These are phyloP conservation scores for Sebastes schlegelii DNA, from an alignment of 2,113 vertebrate species.

Conservation along the genomic window DNA sequence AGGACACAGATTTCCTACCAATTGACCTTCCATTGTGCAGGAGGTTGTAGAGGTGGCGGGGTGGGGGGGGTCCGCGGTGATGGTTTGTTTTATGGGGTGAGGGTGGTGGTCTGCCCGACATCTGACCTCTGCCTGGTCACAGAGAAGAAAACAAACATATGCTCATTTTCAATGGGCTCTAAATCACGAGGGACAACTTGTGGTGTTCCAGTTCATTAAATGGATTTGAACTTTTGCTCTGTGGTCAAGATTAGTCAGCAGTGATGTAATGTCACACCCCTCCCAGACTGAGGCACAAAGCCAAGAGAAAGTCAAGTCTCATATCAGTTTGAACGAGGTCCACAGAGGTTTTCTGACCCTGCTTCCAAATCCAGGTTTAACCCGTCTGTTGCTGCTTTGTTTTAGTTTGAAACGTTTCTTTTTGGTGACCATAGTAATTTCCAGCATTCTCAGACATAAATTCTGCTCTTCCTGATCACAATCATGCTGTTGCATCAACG, in stretches of 20 bases:
- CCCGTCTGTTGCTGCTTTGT: no score
- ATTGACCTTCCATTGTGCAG: constrained; percentile 70
- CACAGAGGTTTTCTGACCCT: no score
- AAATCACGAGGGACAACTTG: constrained; percentile 50
- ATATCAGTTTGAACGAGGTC: no score
- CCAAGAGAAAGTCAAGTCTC: no score
- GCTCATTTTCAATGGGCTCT: constrained; percentile 58
- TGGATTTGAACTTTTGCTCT: constrained; percentile 62
- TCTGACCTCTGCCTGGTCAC: constrained; percentile 57
- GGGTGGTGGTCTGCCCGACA: constrained; percentile 52
- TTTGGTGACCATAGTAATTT: no score
- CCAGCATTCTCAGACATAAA: no score
- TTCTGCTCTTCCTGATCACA: no score
- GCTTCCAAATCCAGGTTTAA: no score
- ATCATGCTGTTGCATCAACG: no score
- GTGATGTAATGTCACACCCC: no score
- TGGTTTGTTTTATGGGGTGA: constrained; percentile 57
- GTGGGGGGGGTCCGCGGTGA: constrained; percentile 41
- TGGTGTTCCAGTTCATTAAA: constrained; percentile 67
- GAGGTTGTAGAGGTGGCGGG: constrained; percentile 40
- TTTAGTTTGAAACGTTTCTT: no score
- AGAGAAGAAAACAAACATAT: constrained; percentile 72
- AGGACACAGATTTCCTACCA: constrained; percentile 54
- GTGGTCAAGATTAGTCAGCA: constrained; percentile 57
- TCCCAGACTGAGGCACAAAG: no score